Base-by-base conservation (phyloP, 2,797 vertebrate genomes). In the Phaenicophaeus curvirostris region DNA sequence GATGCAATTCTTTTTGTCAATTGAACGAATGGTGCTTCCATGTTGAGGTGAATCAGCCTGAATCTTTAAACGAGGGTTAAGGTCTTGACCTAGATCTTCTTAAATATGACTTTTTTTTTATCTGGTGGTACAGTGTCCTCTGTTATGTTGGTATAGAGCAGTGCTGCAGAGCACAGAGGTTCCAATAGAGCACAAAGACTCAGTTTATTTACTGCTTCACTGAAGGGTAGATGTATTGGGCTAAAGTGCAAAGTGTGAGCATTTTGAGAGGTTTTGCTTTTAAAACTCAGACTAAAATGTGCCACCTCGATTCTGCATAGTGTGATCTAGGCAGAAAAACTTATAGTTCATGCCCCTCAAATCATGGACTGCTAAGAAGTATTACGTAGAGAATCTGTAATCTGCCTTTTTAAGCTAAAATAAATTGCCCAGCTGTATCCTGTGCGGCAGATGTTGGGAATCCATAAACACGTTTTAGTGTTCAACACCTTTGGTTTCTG, bases 11-110 rank as follows among this genome's bases (percentile, higher is more conserved):
- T 84, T 79, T 72, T 85, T 2, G 3, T 75, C 85, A 68, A 0
- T 63, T 0, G 1, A 71, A 59, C 0, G 1, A 71, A 15, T 61
- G 68, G 72, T n/a, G 50, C 65, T 93, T 80, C 51, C 0, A 0
- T 65, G 50, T 30, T n/a, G 73, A 71, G 87, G 91, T 92, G 87
- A 80, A 74, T 30, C 84, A 92, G 66, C 57, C 35, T 66, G 27
- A 62, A 85, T 33, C 48, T 33, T n/a, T 65, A 48, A 68, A 58
- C 24, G 69, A 72, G 3, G 57, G 30, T 76, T 21, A 61, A 85
- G 5, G 58, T 71, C 68, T 68, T 71, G 23, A 27, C 42, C 21
- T 42, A 46, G 37, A 11, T 59, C 30, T 59, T 86, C 73, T 79
- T 55, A 85, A 73, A 89, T 63, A 24, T 24, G 55, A 5, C 44